Evolutionary conservation across 2,113 vertebrate genomes (phyloP).

Genomic region (Platysteira castanea): DNA sequence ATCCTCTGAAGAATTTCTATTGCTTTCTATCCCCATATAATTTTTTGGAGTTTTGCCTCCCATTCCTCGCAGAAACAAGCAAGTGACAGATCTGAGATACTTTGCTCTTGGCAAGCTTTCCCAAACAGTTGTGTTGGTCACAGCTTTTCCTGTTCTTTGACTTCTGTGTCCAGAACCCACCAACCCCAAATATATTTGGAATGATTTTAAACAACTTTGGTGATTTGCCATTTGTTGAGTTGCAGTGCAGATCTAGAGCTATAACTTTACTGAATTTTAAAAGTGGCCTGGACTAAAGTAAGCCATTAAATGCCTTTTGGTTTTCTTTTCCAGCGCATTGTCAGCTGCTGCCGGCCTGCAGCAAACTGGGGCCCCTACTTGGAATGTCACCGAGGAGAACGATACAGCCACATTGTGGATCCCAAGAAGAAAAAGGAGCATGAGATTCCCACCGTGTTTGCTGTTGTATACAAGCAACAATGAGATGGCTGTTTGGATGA

Average conservation of each 20-base stretch:
- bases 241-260: neutral
- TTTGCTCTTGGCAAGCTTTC: neutral
- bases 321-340: slow-evolving; percentile 76
- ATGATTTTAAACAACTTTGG: neutral
- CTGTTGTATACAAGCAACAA: neutral
- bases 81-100: neutral
- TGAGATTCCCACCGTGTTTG: slow-evolving; percentile 70
- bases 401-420: slow-evolving; percentile 71
- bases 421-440: slow-evolving; percentile 34
- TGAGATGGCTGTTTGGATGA: neutral
- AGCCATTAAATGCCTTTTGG: neutral
- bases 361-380: slow-evolving; percentile 89
- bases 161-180: neutral
- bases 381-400: slow-evolving; percentile 80
- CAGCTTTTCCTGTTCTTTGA: neutral
- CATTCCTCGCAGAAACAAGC: neutral
- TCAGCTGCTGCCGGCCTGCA: slow-evolving; percentile 74
- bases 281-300: neutral
- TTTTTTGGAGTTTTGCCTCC: neutral
- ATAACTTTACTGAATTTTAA: neutral
- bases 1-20: neutral
- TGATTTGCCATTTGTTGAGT: neutral
- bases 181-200: neutral
- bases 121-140: neutral
- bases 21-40: neutral